Conservation (phyloP, 2,113 vertebrate genomes). For the Charadrius vociferus region DNA sequence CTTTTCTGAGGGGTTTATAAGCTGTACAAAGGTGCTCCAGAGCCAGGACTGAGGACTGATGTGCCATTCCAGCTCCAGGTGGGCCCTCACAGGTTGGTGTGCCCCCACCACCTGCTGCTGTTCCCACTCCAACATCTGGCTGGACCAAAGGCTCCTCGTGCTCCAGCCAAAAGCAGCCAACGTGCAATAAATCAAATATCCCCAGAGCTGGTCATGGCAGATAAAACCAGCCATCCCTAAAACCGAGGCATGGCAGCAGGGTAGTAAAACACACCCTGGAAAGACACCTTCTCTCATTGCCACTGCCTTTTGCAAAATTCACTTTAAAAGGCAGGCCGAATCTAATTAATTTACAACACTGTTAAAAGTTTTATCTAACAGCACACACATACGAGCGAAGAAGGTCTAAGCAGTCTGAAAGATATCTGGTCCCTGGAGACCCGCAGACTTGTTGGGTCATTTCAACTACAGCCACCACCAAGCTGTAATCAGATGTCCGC, state of each 20-base stretch:
- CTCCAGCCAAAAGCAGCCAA: neutral
- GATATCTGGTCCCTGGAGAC: neutral
- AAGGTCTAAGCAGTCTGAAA: too few species aligned
- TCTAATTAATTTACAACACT: too few species aligned
- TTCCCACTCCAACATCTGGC: neutral
- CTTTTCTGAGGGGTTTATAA: neutral
- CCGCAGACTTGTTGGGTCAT: neutral
- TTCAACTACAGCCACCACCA: neutral
- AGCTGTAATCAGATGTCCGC: neutral
- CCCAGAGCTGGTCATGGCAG: neutral
- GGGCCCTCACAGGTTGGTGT: neutral
- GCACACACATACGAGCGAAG: too few species aligned
- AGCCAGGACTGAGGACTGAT: neutral
- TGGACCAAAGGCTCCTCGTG: neutral
- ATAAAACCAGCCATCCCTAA: neutral
- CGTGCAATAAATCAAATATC: neutral
- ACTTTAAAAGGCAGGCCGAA: too few species aligned
- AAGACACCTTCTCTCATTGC: neutral
- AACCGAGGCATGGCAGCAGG: neutral
- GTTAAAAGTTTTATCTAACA: too few species aligned
- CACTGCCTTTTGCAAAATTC: too few species aligned
- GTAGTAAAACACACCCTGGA: neutral
- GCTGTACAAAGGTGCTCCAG: neutral
- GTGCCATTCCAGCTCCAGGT: neutral
- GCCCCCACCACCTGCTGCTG: neutral